Conservation (phyloP, 2,888 invertebrate genomes). For the Caenorhabditis wallacei region DNA sequence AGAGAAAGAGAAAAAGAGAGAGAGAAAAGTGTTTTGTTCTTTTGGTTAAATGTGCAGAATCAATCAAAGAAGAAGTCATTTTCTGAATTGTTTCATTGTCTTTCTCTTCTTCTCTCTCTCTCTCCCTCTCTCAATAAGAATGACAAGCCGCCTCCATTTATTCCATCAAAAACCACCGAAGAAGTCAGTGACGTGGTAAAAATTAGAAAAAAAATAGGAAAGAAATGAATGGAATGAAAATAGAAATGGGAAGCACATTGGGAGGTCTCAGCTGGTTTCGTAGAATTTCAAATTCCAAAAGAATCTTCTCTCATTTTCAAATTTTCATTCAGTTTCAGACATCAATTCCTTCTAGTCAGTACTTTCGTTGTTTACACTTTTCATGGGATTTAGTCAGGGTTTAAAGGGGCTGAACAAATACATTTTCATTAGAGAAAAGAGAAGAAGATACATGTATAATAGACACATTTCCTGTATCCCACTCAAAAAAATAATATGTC, state of each 20-base stretch:
- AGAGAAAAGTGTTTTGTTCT: background rate
- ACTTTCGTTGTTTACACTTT: constrained; percentile 36
- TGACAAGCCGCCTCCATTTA: constrained; percentile 23
- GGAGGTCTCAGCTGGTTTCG: constrained; percentile 41
- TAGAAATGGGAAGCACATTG: background rate
- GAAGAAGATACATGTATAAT: background rate
- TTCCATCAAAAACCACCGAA: constrained; percentile 16
- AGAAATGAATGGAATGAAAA: constrained; percentile 6
- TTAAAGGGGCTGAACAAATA: constrained; percentile 9
- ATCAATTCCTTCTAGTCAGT: constrained; percentile 17
- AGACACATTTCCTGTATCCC: constrained; percentile 24
- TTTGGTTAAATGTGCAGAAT: background rate
- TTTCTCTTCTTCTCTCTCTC: no score
- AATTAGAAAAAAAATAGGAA: constrained; percentile 7
- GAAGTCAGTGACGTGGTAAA: constrained; percentile 37
- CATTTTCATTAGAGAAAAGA: constrained; percentile 5
- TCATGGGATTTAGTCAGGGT: constrained; percentile 29
- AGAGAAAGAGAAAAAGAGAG: background rate
- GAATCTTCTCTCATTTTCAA: background rate
- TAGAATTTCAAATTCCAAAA: constrained; percentile 26
- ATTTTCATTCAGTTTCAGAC: constrained; percentile 26
- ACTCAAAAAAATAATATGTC: constrained; percentile 6
- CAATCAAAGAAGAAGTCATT: constrained; percentile 6
- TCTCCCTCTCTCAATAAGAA: no score
- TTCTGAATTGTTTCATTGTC: constrained; percentile 28